A percentile compares a stretch with the other conserved stretches of the same genome.
These are phyloP conservation scores for Otolemur crassicaudatus DNA, from an alignment of 2,797 vertebrate species.

Conservation along the genomic window DNA sequence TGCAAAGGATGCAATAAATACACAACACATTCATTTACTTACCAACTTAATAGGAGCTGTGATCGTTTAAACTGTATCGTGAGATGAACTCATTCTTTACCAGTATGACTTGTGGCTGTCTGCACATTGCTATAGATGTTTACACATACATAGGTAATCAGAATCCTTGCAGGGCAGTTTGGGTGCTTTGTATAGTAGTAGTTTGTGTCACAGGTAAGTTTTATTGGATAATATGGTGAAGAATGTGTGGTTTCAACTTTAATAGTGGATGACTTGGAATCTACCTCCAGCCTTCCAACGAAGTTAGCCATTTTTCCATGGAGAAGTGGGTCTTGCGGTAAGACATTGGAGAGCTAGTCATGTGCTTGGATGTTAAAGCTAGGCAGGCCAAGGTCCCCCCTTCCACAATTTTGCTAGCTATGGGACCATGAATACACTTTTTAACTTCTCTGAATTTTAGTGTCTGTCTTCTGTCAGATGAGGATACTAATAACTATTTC, in stretches of 20 bases:
- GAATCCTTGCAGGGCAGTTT: neutral
- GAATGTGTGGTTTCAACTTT: neutral
- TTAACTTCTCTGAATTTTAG: slow-evolving; percentile 21
- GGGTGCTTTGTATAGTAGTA: neutral
- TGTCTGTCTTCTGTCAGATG: neutral
- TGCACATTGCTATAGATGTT: neutral
- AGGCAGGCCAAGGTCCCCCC: neutral
- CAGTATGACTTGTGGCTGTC: neutral
- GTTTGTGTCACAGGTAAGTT: neutral
- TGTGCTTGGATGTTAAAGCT: neutral
- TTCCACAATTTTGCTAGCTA: neutral
- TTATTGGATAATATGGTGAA: neutral
- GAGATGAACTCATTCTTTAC: neutral
- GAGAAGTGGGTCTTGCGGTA: neutral
- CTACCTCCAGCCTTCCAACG: neutral
- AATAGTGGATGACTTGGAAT: neutral
- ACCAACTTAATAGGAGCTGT: neutral
- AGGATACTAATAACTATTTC: neutral
- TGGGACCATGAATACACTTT: neutral
- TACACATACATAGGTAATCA: neutral
- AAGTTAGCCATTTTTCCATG: neutral
- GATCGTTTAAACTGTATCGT: neutral
- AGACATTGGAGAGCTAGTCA: neutral
- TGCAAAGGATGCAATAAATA: neutral
- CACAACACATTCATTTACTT: neutral